phyloP scores from a whole-genome alignment of 2,888 invertebrate species.

The Tridacna gigas region DNA sequence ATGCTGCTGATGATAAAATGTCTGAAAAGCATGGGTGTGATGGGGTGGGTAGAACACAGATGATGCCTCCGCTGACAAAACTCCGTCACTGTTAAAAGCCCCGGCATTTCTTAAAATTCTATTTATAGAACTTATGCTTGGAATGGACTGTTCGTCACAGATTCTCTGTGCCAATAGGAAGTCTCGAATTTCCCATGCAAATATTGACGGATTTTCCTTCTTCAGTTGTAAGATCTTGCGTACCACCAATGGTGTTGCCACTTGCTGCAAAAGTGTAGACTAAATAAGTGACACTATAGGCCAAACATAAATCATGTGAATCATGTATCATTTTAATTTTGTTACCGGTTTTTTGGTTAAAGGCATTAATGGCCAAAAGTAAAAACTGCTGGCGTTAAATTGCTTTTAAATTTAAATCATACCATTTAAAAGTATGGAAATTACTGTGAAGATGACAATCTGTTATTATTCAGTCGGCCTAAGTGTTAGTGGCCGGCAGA shows the following conservation, averaged over 20 bases:
- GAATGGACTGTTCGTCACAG: conserved; percentile 91
- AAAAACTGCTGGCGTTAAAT: too few species aligned
- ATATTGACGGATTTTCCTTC: conserved; percentile 97
- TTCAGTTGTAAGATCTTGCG: conserved; percentile 97
- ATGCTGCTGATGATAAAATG: conserved; percentile 55
- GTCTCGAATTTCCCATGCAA: conserved; percentile 98
- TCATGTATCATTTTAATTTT: too few species aligned
- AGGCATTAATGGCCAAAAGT: too few species aligned
- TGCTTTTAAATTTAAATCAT: too few species aligned
- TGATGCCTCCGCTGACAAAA: conserved; percentile 52
- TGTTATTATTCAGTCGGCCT: too few species aligned
- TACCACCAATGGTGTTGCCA: conserved; percentile 97
- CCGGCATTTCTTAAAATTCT: conserved; percentile 90
- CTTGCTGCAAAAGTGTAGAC: conserved; percentile 87
- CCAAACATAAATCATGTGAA: too few species aligned
- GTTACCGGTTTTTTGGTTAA: too few species aligned
- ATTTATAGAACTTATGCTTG: conserved; percentile 97
- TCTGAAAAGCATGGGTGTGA: conserved; percentile 54
- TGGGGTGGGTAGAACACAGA: conserved; percentile 60
- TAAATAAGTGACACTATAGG: too few species aligned
- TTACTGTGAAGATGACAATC: too few species aligned
- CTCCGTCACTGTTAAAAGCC: conserved; percentile 64
- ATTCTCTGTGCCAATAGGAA: conserved; percentile 94
- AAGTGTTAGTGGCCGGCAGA: too few species aligned
- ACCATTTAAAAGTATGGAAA: too few species aligned